Base-by-base conservation (phyloP, 2,888 invertebrate species). In the Dolichomitus sp. region DNA sequence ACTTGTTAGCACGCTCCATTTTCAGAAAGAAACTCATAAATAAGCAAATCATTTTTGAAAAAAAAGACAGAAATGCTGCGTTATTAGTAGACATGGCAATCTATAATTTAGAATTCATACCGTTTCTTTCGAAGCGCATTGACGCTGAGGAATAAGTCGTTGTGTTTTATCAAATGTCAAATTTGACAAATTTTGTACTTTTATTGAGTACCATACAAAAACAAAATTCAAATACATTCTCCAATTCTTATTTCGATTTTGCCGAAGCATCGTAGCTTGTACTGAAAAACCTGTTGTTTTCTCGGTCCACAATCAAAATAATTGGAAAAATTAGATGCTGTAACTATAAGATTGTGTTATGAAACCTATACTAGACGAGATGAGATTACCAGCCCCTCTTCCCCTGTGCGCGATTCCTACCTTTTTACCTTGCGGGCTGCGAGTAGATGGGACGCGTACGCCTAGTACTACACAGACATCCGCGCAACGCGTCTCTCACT, bases 401-500 rank as follows among this genome's bases (percentile, higher is more conserved):
- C 12, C 61, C 61, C n/a, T n/a, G 30, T 30, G n/a, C 33, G 14
- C 30, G 57, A n/a, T 57, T 37, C 59, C 59, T 17, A 59, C 37
- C 37, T 37, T 37, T 59, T 37, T 17, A 33, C 37, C 17, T 59
- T 37, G 33, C 4, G 59, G 37, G 14, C 57, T 30, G 27, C 57
- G 6, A 70, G 70, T 70, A 30, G 57, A 70, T 45, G 54, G 42
- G 17, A 4, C 30, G 54, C 54, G 42, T 42, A 57, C 70, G 57
- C 57, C 70, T 70, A 30, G 33, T 45, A 12, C 52, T 23, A n/a
- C 33, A 19, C 68, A n/a, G 23, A 69, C 52, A 57, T 52, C n/a
- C 17, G 57, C 57, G 70, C 42, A n/a, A 70, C 42, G 30, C 59
- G 70, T 48, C 48, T 45, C 19, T n/a, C 50, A 11, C 50, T 33